Evolutionary conservation across 2,888 invertebrate genomes (phyloP).

Genomic region (Chrysolina americana): DNA sequence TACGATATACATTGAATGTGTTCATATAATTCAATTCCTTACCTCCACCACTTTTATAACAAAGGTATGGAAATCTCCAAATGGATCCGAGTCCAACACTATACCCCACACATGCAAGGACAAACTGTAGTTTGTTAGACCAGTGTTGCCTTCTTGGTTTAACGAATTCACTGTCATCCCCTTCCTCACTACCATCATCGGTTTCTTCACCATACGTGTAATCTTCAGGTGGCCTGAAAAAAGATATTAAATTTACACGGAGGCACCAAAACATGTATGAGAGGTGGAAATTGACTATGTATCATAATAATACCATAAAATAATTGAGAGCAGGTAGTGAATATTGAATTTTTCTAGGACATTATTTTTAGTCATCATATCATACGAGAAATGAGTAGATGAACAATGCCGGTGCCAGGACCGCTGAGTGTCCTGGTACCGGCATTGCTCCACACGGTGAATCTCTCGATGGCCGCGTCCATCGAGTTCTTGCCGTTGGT

Average conservation of each 20-base stretch:
- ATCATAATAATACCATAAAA: not conserved
- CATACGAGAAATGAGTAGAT: too few relatives aligned
- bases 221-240: slow-evolving; percentile 80
- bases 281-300: too few relatives aligned
- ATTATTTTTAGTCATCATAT: too few relatives aligned
- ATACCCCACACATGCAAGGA: slow-evolving; percentile 90
- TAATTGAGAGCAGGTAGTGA: too few relatives aligned
- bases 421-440: too few relatives aligned
- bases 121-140: slow-evolving; percentile 92
- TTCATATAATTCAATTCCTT: too few relatives aligned
- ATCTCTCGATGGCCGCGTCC: too few relatives aligned
- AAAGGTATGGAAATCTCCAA: slow-evolving; percentile 94
- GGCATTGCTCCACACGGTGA: too few relatives aligned
- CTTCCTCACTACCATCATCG: slow-evolving; percentile 80
- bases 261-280: not conserved
- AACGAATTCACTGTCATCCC: slow-evolving; percentile 77
- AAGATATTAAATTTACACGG: slow-evolving; percentile 14
- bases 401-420: too few relatives aligned
- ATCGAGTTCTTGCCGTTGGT: too few relatives aligned
- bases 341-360: too few relatives aligned
- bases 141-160: slow-evolving; percentile 87
- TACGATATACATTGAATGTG: too few relatives aligned
- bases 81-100: slow-evolving; percentile 92
- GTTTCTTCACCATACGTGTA: slow-evolving; percentile 84
- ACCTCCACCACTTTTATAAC: slow-evolving; percentile 93